Evolutionary conservation across 2,888 invertebrate genomes (phyloP).

Genomic region (Diaperis boleti): DNA sequence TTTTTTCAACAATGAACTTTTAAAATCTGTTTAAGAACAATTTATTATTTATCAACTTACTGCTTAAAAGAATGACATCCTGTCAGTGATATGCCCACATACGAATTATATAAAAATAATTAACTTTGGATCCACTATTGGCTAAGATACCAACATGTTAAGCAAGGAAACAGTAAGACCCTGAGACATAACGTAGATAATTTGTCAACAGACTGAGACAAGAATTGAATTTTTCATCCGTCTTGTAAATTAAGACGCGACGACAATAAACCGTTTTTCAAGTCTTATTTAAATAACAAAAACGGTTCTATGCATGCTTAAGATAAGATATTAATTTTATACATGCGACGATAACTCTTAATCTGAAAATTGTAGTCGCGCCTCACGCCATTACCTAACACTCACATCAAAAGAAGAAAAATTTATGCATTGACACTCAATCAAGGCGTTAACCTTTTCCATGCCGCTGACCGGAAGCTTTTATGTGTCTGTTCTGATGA

Average conservation of each 20-base stretch:
- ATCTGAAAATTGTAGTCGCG: slow-evolving; percentile 31
- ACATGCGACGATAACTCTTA: slow-evolving; percentile 27
- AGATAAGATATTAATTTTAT: slow-evolving; percentile 34
- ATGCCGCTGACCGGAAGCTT: slow-evolving; percentile 40
- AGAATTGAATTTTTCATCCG: not conserved
- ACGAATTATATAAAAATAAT: no score
- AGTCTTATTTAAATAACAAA: slow-evolving; percentile 32
- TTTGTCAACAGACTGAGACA: slow-evolving; percentile 9
- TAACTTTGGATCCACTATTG: no score
- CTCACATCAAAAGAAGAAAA: slow-evolving; percentile 17
- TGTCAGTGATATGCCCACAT: no score
- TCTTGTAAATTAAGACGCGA: slow-evolving; percentile 15
- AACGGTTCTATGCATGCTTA: slow-evolving; percentile 1
- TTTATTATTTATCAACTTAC: no score
- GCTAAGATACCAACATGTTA: no score
- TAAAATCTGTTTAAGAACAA: no score
- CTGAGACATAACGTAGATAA: not conserved
- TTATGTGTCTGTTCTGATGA: slow-evolving; percentile 32
- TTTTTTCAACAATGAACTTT: no score
- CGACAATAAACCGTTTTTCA: slow-evolving; percentile 14
- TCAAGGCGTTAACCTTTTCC: slow-evolving; percentile 42
- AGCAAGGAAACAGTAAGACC: not conserved
- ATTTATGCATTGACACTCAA: slow-evolving; percentile 35
- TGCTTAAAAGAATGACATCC: no score
- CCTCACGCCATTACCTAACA: slow-evolving; percentile 23